Base-by-base conservation (phyloP, 1,140 invertebrate species). In the Leptoteleia sp. region DNA sequence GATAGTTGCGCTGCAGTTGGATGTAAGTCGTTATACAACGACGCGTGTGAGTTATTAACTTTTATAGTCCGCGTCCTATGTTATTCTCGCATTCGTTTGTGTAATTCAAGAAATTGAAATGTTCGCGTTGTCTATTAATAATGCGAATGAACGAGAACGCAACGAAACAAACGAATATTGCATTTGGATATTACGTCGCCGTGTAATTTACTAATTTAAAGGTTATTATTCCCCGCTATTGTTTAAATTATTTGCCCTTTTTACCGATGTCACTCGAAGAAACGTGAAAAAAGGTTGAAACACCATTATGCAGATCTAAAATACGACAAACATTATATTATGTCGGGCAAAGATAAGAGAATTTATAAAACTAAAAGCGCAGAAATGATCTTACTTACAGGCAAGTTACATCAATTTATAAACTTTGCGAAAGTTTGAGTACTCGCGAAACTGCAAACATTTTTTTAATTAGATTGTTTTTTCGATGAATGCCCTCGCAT, bases 311-410 rank as follows among this genome's bases (percentile, higher is more conserved):
- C n/a, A 45, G 15, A 54, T 65, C 38, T 65, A 37, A 65, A 65
- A 43, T 54, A 65, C 54, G 62, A 65, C 62, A 65, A 33, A 25
- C 61, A 40, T 65, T 65, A 65, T 43, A 50, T 13, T 29, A 33
- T 17, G 38, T 37, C 12, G 15, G 19, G 25, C 22, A 42, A 43
- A 45, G 62, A 65, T 54, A 65, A 65, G 22, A 25, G 22, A 54
- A 65, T 45, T 54, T 54, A 25, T 65, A 45, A 54, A 54, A 65
- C 27, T 43, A 54, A 45, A 65, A 65, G 29, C 16, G 40, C 38
- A 45, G 47, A 43, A 52, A 52, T 42, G 35, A 40, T 15, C 29
- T 43, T 45, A 19, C 3, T 12, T 33, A 65, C n/a, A 65, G 52
- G 47, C 33, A 48, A 52, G 25, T 65, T 43, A 52, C 31, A 48